Conservation (phyloP, 2,113 vertebrate species). For the Ceyx cyanopectus region DNA sequence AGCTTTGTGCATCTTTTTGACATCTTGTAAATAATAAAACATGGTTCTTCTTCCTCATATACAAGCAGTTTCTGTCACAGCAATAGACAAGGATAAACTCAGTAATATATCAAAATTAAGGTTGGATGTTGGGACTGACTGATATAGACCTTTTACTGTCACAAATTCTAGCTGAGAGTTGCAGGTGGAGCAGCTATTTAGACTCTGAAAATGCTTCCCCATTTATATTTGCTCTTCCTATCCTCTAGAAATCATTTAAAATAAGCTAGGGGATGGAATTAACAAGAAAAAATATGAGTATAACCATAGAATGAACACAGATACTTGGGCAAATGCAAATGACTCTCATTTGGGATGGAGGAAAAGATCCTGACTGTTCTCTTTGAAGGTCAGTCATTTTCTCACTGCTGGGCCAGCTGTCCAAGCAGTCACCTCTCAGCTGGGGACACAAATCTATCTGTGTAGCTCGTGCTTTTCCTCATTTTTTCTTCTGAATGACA, state of each 20-base stretch:
- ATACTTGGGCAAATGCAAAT: conserved; percentile 2
- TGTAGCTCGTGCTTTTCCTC: not conserved
- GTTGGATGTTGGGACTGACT: not conserved
- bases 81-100: not conserved
- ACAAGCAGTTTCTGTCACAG: conserved; percentile 12
- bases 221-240: conserved; percentile 15
- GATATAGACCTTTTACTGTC: conserved; percentile 19
- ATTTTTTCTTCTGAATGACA: not conserved
- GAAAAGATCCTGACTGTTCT: not conserved
- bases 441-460: not conserved
- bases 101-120: conserved; percentile 28
- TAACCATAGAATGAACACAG: not conserved
- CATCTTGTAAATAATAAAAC: not conserved
- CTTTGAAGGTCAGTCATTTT: conserved; percentile 25
- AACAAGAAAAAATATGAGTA: not conserved
- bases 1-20: not conserved
- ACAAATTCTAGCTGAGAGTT: not conserved
- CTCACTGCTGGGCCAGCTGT: not conserved
- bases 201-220: conserved; percentile 14
- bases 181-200: conserved; percentile 21
- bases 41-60: not conserved
- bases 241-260: conserved; percentile 10
- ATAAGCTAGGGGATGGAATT: not conserved
- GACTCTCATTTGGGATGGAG: not conserved
- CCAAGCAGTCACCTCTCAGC: not conserved